Base-by-base conservation (phyloP, 2,888 invertebrate species). In the Saturnia pavonia region DNA sequence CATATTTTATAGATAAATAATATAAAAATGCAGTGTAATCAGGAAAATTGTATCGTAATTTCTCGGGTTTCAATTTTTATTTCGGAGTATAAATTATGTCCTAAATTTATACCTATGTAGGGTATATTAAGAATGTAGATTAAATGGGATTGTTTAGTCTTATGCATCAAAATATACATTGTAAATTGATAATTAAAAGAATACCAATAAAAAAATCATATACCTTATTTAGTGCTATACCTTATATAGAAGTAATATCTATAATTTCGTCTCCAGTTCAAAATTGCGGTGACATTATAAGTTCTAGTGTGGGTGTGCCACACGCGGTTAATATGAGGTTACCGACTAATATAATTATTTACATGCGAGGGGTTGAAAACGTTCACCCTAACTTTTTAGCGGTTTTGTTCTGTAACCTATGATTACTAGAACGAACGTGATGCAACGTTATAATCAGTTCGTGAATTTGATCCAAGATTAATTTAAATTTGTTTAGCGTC, bases 301-400 rank as follows among this genome's bases (percentile, higher is more conserved):
- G 9, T 40, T 40, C 40, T 65, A 34, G 16, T 40, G 40, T 65
- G 65, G 65, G 68, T 60, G 69, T 48, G 48, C 75, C 76, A 70
- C 79, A 75, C 75, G 74, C 77, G 74, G 74, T 84, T 88, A 90
- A 88, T 87, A 84, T 80, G 89, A 89, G 91, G 91, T 92, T 91
- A 91, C 87, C 83, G 82, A 85, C 85, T 91, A 91, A 90, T 89
- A 87, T 88, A 84, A 86, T 91, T 91, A 89, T 80, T 76, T 75
- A 78, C 74, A 75, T 72, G 73, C 73, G 78, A 78, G 85, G 88
- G 85, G 84, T 74, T 79, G 80, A 75, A 77, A 76, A 74, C 75
- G 71, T 77, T 79, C 83, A 80, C 87, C 85, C 85, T 81, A 75
- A 75, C 77, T 86, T 87, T 88, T 88, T 86, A 85, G 79, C 79